These are phyloP conservation scores for Erithacus rubecula DNA, from an alignment of 2,797 vertebrate genomes.

Conservation along the genomic window DNA sequence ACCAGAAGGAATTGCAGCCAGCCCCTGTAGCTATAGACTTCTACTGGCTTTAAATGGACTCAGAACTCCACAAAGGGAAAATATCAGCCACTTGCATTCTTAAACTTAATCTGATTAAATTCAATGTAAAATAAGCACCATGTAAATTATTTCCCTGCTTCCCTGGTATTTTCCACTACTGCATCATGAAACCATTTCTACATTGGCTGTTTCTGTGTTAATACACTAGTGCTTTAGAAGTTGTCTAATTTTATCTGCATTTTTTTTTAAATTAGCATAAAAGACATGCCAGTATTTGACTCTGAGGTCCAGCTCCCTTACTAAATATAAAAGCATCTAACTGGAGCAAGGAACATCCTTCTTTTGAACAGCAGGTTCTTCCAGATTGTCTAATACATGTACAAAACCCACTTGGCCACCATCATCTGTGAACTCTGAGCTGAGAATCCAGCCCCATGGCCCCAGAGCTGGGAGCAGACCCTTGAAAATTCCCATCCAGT, in stretches of 20 bases:
- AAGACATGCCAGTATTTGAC: neutral
- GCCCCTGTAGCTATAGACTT: neutral
- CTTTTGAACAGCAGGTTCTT: neutral
- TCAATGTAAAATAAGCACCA: neutral
- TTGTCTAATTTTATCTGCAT: neutral
- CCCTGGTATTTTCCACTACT: neutral
- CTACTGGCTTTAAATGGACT: neutral
- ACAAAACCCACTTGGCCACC: neutral
- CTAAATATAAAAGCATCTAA: neutral
- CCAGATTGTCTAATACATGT: fast-evolving
- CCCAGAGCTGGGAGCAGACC: neutral
- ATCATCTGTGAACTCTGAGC: neutral
- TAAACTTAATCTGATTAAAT: conserved; percentile 40
- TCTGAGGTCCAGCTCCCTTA: neutral
- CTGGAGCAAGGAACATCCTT: neutral
- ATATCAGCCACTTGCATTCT: neutral
- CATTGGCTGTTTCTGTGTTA: neutral
- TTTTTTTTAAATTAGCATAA: neutral
- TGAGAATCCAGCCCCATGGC: neutral
- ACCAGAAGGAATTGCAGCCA: neutral
- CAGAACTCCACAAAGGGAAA: conserved; percentile 17
- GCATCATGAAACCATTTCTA: neutral
- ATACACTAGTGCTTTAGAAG: neutral
- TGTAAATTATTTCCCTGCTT: neutral
- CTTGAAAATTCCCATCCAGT: neutral